Percentiles rank a stretch among this genome's conserved stretches.
These are phyloP conservation scores for Neoseiulus cucumeris DNA, from an alignment of 1,140 invertebrate species.

Conservation along the genomic window DNA sequence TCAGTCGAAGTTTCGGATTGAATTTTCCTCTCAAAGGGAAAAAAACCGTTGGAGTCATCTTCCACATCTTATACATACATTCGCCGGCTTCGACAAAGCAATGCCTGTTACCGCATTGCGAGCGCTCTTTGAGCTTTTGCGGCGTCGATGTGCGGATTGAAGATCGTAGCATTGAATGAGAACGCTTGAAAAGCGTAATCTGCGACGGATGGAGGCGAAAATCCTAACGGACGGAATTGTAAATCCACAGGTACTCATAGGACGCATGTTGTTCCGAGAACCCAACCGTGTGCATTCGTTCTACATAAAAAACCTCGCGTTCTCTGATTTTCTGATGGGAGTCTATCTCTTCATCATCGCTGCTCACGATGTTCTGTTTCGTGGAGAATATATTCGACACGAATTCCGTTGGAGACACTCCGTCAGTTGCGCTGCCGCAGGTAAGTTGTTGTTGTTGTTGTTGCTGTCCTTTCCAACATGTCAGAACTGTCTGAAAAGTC, in stretches of 20 bases:
- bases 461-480: slow-evolving; percentile 39
- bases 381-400: slow-evolving; percentile 39
- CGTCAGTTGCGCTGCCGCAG: slow-evolving; percentile 38
- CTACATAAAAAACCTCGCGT: slow-evolving; percentile 49
- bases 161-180: no score
- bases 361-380: slow-evolving; percentile 39
- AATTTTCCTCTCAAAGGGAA: no score
- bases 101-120: no score
- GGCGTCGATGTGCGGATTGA: no score
- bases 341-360: slow-evolving; percentile 50
- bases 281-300: slow-evolving; percentile 30
- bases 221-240: neutral
- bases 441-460: slow-evolving; percentile 31
- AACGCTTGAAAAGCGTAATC: no score
- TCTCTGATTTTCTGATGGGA: slow-evolving; percentile 58
- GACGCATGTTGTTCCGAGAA: slow-evolving; percentile 36
- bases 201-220: no score
- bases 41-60: no score
- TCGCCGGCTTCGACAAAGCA: no score
- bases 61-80: no score
- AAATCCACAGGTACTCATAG: slow-evolving; percentile 34
- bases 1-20: no score
- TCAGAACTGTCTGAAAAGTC: slow-evolving; percentile 7
- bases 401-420: slow-evolving; percentile 45
- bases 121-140: no score